Base-by-base conservation (phyloP, 2,113 vertebrate genomes). In the Seriola quinqueradiata region DNA sequence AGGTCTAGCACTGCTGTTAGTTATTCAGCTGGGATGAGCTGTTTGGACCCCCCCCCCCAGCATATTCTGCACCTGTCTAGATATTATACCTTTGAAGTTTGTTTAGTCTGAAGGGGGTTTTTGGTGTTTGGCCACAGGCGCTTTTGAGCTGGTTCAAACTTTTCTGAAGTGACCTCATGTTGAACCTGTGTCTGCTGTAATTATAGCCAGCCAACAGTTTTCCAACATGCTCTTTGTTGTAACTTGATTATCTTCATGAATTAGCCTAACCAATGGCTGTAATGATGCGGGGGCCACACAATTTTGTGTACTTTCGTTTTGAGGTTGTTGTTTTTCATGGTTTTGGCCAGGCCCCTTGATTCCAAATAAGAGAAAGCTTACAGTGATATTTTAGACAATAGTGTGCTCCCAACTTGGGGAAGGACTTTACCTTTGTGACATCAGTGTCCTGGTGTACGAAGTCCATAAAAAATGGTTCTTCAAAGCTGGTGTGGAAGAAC, bases 1-100 rank as follows among this genome's bases (percentile, higher is more conserved):
- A 28, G 57, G 68, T 66, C 42, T 65, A 16, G 52, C 60, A 28
- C 40, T 67, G 69, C 57, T 74, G 69, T 79, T 72, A 70, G 11
- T 68, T 19, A 65, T 75, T 75, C 70, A 86, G 65, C 66, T 70
- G 60, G 40, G 64, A 55, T 72, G 70, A 83, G 74, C 50, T 44
- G 61, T 72, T 44, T 50, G 46, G 57, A 66, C 10, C 8, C 1
- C 1, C 1, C 28, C 34, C 28, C 19, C n/a, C 0, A 42, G 72
- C 28, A 52, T 40, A 70, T 70, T 63, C 58, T 66, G 50, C 34
- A 73, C 88, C 79, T 80, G 52, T 83, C 69, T 66, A 54, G 59
- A 83, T 83, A 65, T 79, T 87, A 58, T 58, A 50, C 60, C 23
- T 79, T 67, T 82, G 71, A 78, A 64, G 79, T 82, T 75, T 58